Evolutionary conservation across 2,113 vertebrate genomes (phyloP), one percentile per base, ranked within the genome.

Genomic region (Chrysochloris asiatica): DNA sequence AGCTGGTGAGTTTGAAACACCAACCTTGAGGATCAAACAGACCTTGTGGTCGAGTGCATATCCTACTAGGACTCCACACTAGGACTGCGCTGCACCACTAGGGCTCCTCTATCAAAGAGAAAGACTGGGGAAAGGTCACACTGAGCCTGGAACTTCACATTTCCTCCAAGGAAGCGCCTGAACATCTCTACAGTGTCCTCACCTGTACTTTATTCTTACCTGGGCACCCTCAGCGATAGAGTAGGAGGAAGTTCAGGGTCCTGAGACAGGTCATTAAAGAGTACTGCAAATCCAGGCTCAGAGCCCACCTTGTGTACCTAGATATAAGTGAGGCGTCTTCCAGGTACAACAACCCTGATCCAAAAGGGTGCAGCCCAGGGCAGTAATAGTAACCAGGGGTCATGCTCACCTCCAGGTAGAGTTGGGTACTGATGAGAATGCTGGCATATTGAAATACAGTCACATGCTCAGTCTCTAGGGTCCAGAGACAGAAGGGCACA

Each of bases 401-500:
- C 3, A 6, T 41, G 69, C 48, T 33, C 54, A 86, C n/a, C 47
- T 1, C 8, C 52, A 36, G 16, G 38, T n/a, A 26, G 28, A n/a
- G 41, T 14, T 45, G n/a, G 56, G 24, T 1, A 1, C 54, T 22
- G 2, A 22, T 6, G 8, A 65, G 41, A n/a, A 16, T 0, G 0
- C 6, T 14, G 1, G 54, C 6, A 24, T 56, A 4, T 12, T 2
- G n/a, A 85, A 43, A 45, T 43, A 2, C 28, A 63, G 72, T 65
- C 24, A 48, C 4, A 8, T 0, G 0, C 54, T 89, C 56, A 1
- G 3, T 24, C 59, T 38, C 36, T 41, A 26, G 4, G 38, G 41
- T 28, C 84, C 47, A 69, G n/a, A 76, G 45, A n/a, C 24, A 33
- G 24, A 48, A 45, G 38, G 72, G 91, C 13, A 56, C 63, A 16